Evolutionary conservation across 2,113 vertebrate species (phyloP).

Genomic region (Clarias batrachus): DNA sequence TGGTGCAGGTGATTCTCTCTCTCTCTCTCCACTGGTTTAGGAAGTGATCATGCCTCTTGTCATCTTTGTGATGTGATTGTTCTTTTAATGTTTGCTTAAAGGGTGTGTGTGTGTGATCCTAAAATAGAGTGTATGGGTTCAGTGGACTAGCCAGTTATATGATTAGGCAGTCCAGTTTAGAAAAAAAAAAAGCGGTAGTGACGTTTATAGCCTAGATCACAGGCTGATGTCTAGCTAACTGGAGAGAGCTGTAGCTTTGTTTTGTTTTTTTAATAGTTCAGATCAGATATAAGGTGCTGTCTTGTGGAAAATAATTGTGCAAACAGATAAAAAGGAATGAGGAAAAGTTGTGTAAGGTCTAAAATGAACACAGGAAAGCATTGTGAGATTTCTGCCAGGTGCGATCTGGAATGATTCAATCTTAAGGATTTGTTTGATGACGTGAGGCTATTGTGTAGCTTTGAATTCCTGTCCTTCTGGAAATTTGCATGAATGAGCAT

Average conservation of each 20-base stretch:
- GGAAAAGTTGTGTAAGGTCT: not conserved
- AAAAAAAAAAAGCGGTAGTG: not conserved
- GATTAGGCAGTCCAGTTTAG: not conserved
- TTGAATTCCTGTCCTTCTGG: not conserved
- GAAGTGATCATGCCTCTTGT: not conserved
- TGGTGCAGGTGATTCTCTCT: conserved; percentile 5
- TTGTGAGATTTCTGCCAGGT: conserved; percentile 7
- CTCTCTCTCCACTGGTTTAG: not conserved
- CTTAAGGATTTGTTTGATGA: not conserved
- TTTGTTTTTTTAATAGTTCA: not conserved
- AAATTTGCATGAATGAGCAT: not conserved
- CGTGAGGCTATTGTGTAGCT: not conserved
- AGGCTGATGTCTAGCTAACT: not conserved
- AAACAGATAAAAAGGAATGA: not conserved
- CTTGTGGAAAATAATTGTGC: not conserved
- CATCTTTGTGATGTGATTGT: conserved; percentile 1
- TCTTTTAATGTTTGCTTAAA: conserved; percentile 31
- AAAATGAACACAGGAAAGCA: not conserved
- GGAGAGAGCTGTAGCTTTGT: not conserved
- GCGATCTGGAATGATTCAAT: not conserved
- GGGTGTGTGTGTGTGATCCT: conserved; percentile 1
- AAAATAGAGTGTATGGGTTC: not conserved
- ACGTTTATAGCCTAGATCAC: not conserved
- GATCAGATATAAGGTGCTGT: too few relatives aligned
- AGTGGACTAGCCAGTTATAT: not conserved